Conservation (phyloP, 2,888 invertebrate genomes). For the Lamellibrachia columna region DNA sequence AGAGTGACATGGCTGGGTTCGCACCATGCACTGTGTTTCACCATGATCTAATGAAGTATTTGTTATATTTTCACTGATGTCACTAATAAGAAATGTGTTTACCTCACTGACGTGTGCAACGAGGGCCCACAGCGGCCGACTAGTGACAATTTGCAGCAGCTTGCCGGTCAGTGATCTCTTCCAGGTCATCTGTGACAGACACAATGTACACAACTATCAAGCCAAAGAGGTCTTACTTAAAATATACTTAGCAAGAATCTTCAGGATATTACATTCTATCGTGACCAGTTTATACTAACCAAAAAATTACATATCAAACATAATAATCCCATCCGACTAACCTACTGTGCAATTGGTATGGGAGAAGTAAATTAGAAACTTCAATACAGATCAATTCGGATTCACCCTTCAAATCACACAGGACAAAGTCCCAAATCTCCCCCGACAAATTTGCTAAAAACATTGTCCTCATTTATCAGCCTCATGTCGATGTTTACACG, state of each 20-base stretch:
- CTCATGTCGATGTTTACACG: too few relatives aligned
- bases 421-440: too few relatives aligned
- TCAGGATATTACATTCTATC: background rate
- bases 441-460: too few relatives aligned
- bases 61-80: too few relatives aligned
- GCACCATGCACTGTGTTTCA: too few relatives aligned
- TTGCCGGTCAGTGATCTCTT: background rate
- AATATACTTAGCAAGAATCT: background rate
- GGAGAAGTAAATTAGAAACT: too few relatives aligned
- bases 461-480: too few relatives aligned
- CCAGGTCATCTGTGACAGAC: background rate
- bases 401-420: too few relatives aligned
- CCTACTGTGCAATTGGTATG: background rate
- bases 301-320: background rate
- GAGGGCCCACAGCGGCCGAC: background rate
- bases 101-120: background rate
- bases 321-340: background rate
- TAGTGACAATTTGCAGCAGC: background rate
- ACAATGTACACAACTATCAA: background rate
- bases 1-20: too few relatives aligned
- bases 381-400: too few relatives aligned
- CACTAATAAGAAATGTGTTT: background rate
- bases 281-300: background rate
- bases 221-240: background rate
- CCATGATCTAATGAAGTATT: too few relatives aligned